Base-by-base conservation (phyloP, 2,888 invertebrate species). In the Andricus curvator region DNA sequence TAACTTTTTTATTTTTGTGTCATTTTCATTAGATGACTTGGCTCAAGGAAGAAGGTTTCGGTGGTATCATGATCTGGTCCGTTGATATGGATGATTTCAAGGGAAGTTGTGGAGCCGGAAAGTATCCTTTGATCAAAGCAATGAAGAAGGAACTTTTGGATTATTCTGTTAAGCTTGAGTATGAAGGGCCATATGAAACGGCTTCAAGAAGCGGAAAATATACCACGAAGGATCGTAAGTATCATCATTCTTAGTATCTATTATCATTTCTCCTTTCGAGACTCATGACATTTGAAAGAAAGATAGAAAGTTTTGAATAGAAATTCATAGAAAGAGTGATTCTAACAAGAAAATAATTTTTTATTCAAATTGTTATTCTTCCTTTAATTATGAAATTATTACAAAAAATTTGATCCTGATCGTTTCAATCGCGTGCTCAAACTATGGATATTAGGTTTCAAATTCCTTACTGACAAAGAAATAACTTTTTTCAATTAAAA, bases 1-100 rank as follows among this genome's bases (percentile, higher is more conserved):
- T 56, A 3, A n/a, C 9, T 4, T 56, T 11, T 11, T 2, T 11
- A 56, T n/a, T 56, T 56, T 56, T 29, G 33, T 37, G 60, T 25
- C 1, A 67, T 79, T 77, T 67, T 41, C 62, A 89, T 3, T 90
- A 98, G 98, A 97, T 97, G 96, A 96, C 96, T 81, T 98, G 98
- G 98, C 94, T 98, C 81, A 98, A 97, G 92, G 97, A 98, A 90
- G 97, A 97, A 94, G 98, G 97, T 41, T 98, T 98, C 85, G 98
- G 98, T 64, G 99, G 99, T 29, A 97, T 98, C 80, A 99, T 99
- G 98, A 96, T 99, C 77, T 99, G 98, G 98, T 98, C 98, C 0
- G 95, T 98, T 41, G 98, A 99, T 89, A 97, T 98, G 97, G 99
- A 99, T 89, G 99, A 99, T 93, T 99, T 98, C 94, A 94, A 96